phyloP scores from a whole-genome alignment of 2,797 vertebrate species.

The Sebastes cheni region DNA sequence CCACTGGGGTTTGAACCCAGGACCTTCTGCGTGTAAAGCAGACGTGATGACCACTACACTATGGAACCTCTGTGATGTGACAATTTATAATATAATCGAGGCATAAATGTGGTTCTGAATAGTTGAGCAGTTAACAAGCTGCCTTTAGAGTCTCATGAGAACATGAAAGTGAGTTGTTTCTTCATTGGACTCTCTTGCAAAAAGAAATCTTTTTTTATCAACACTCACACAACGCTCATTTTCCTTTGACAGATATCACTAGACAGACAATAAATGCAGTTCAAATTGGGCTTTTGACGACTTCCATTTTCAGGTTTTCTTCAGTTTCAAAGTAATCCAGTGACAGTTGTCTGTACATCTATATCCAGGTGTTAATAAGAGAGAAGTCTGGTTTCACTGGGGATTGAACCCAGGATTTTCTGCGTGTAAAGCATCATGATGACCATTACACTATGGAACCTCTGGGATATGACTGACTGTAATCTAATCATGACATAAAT shows the following conservation, averaged over 20 bases:
- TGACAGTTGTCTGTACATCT: too few relatives aligned
- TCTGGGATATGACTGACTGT: background rate
- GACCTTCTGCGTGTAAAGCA: constrained; percentile 78
- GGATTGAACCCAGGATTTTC: constrained; percentile 65
- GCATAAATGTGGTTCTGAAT: too few relatives aligned
- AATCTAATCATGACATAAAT: too few relatives aligned
- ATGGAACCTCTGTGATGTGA: background rate
- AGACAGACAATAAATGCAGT: too few relatives aligned
- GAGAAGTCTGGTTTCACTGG: background rate
- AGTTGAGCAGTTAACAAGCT: too few relatives aligned
- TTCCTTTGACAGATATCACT: too few relatives aligned
- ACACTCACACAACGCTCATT: too few relatives aligned
- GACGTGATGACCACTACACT: constrained; percentile 68
- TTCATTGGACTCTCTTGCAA: background rate
- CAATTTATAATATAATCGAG: too few relatives aligned
- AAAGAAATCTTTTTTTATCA: too few relatives aligned
- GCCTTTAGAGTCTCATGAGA: background rate
- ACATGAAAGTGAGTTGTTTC: background rate
- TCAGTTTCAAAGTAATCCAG: too few relatives aligned
- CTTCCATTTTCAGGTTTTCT: too few relatives aligned
- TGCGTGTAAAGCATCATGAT: constrained; percentile 77
- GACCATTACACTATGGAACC: constrained; percentile 44
- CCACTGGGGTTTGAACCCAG: constrained; percentile 38
- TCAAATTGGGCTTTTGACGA: too few relatives aligned
- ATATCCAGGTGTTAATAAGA: background rate